Evolutionary conservation across 2,888 invertebrate genomes (phyloP).

Genomic region (Matsumyia berberina): DNA sequence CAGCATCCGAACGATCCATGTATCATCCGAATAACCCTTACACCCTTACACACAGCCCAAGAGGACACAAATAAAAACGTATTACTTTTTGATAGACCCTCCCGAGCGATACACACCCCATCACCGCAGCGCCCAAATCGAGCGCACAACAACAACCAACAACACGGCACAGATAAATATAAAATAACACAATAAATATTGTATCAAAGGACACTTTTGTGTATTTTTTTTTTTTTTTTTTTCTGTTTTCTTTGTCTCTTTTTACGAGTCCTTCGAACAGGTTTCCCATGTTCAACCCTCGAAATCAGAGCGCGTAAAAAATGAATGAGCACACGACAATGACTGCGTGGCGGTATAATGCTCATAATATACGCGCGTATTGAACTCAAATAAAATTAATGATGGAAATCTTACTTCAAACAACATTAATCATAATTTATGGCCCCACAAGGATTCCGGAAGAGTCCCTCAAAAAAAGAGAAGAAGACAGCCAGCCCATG

Average conservation of each 20-base stretch:
- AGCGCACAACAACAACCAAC: conserved; percentile 3
- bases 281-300: conserved; percentile 62
- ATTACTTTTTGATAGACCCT: conserved; percentile 71
- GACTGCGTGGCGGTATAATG: conserved; percentile 48
- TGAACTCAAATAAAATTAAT: conserved; percentile 75
- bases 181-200: conserved; percentile 69
- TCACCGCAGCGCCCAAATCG: conserved; percentile 2
- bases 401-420: conserved; percentile 68
- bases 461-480: conserved; percentile 11
- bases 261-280: conserved; percentile 65
- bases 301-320: conserved; percentile 63
- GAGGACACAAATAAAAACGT: conserved; percentile 58
- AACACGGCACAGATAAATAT: conserved; percentile 46
- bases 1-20: background rate
- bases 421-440: conserved; percentile 76
- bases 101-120: conserved; percentile 10
- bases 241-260: background rate
- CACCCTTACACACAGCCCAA: conserved; percentile 44
- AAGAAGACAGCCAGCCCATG: no score
- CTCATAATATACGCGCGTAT: conserved; percentile 54
- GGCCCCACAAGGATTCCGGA: conserved; percentile 47
- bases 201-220: conserved; percentile 69
- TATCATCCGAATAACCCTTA: conserved; percentile 50
- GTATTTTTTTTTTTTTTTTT: conserved; percentile 16
- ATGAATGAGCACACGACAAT: conserved; percentile 55